Conservation (phyloP, 2,797 vertebrate species). For the Zonotrichia albicollis region DNA sequence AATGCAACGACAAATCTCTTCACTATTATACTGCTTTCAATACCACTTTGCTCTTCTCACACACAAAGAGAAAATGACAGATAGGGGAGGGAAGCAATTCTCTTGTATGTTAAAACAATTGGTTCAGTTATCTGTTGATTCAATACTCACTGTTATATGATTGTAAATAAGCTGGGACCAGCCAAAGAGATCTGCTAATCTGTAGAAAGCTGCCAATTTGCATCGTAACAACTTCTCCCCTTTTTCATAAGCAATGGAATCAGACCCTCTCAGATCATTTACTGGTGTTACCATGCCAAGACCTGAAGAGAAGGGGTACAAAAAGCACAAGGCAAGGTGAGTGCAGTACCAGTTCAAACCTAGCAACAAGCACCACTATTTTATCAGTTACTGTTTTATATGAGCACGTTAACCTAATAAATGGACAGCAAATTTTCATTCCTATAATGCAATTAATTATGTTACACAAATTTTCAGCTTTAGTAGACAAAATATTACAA, state of each 20-base stretch:
- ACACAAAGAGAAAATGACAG: conserved; percentile 3
- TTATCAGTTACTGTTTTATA: background rate
- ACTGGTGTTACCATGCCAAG: conserved; percentile 98
- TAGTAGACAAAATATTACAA: background rate
- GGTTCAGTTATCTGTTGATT: background rate
- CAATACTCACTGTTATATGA: conserved; percentile 91
- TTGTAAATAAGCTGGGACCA: conserved; percentile 99
- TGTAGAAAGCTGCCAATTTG: conserved; percentile 94
- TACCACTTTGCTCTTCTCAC: background rate
- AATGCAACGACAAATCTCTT: background rate
- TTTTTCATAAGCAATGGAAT: conserved; percentile 97
- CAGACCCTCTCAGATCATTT: conserved; percentile 95
- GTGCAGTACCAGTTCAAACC: background rate
- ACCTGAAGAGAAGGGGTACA: conserved; percentile 75
- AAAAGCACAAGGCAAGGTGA: background rate
- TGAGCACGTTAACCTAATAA: background rate
- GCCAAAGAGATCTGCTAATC: conserved; percentile 92
- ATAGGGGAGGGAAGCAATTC: background rate
- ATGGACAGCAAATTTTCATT: background rate
- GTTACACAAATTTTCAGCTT: background rate
- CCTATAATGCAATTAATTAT: background rate
- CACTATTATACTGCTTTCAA: background rate
- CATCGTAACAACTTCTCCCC: conserved; percentile 94
- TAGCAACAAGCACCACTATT: background rate
- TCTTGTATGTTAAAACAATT: conserved; percentile 5